A percentile compares a stretch with the other conserved stretches of the same genome.
phyloP scores from a whole-genome alignment of 2,888 invertebrate genomes.

The Anarsia innoxiella region DNA sequence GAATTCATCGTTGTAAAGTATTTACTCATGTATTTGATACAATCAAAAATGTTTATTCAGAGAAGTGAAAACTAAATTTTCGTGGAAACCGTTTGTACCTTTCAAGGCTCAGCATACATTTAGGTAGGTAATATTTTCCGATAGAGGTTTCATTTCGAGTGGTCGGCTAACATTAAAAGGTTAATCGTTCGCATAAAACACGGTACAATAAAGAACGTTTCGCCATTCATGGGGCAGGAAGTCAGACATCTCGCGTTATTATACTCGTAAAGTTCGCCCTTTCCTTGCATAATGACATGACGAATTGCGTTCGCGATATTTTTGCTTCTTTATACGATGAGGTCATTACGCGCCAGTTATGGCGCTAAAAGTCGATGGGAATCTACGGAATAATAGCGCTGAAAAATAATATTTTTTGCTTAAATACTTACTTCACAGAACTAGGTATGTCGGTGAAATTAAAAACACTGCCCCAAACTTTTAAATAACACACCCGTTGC shows the following conservation, averaged over 20 bases:
- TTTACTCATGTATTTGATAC: too few species aligned
- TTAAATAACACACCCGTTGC: slow-evolving; percentile 37
- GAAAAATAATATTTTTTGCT: slow-evolving; percentile 19
- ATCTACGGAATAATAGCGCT: slow-evolving; percentile 20
- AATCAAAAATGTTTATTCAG: too few species aligned
- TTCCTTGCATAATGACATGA: slow-evolving; percentile 75
- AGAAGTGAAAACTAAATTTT: too few species aligned
- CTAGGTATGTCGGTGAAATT: slow-evolving; percentile 29
- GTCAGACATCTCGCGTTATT: slow-evolving; percentile 73
- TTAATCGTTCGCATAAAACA: slow-evolving; percentile 73
- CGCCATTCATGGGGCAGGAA: slow-evolving; percentile 62
- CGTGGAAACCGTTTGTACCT: too few species aligned
- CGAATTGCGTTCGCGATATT: slow-evolving; percentile 72
- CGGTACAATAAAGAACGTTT: slow-evolving; percentile 68
- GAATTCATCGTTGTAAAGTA: too few species aligned
- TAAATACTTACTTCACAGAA: slow-evolving; percentile 23
- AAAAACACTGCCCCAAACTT: slow-evolving; percentile 34
- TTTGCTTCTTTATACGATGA: slow-evolving; percentile 66
- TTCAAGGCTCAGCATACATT: too few species aligned
- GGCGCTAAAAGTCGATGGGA: slow-evolving; percentile 33
- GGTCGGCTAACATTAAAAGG: slow-evolving; percentile 66
- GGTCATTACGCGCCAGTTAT: slow-evolving; percentile 61
- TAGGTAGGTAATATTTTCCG: slow-evolving; percentile 25
- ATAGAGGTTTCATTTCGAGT: slow-evolving; percentile 43
- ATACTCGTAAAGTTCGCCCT: slow-evolving; percentile 73